Percentiles rank a stretch among this genome's conserved stretches.
phyloP scores from a whole-genome alignment of 2,888 invertebrate species.

The Pseudococcus viburni region DNA sequence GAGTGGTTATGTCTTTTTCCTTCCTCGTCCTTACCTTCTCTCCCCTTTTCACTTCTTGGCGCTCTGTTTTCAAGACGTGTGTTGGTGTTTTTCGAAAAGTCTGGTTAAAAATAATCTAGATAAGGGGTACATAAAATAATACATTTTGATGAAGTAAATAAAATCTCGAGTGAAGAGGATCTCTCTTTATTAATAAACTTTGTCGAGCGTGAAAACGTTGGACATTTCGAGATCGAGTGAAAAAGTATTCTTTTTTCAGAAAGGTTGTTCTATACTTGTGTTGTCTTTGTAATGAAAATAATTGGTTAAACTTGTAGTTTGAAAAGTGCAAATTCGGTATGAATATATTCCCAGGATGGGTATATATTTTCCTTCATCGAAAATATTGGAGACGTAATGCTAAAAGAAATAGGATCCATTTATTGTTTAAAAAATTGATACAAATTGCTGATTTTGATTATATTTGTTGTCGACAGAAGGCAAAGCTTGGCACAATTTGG shows the following conservation, averaged over 20 bases:
- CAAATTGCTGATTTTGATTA: too few species aligned
- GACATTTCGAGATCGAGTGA: constrained; percentile 12
- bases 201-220: background rate
- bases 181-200: constrained; percentile 42
- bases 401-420: too few species aligned
- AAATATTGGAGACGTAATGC: too few species aligned
- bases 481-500: too few species aligned
- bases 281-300: too few species aligned
- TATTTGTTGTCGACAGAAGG: too few species aligned
- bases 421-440: too few species aligned
- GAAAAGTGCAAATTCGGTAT: too few species aligned
- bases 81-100: constrained; percentile 9
- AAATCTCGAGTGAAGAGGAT: constrained; percentile 1
- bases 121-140: constrained; percentile 48
- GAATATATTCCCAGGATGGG: too few species aligned
- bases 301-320: too few species aligned
- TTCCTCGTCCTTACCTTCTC: background rate
- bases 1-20: constrained; percentile 1
- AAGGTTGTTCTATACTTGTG: background rate
- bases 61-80: background rate
- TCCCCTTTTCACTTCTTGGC: background rate
- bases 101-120: constrained; percentile 37
- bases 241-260: background rate
- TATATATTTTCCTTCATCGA: too few species aligned
- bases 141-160: constrained; percentile 28